Conservation (phyloP, 2,113 vertebrate genomes). For the Ctenodactylus gundi region DNA sequence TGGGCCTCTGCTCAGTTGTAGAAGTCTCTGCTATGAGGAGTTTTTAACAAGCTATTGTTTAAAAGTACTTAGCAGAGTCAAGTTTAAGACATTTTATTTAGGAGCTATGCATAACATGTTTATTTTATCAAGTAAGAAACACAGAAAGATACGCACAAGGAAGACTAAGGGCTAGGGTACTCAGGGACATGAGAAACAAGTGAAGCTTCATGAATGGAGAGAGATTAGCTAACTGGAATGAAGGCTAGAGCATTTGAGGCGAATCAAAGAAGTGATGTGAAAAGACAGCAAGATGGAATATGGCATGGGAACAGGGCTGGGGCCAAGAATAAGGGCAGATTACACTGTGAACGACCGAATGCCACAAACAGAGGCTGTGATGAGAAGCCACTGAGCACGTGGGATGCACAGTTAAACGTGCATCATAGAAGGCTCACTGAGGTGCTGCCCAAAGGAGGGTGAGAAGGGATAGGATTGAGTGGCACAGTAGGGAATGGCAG, state of each 20-base stretch:
- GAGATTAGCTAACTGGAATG: not conserved
- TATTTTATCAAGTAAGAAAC: not conserved
- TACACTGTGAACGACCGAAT: not conserved
- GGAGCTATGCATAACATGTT: constrained; percentile 1
- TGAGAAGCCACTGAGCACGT: not conserved
- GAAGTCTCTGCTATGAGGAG: not conserved
- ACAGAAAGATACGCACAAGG: not conserved
- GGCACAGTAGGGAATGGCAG: not conserved
- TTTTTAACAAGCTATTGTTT: not conserved
- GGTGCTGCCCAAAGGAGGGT: not conserved
- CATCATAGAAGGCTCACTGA: not conserved
- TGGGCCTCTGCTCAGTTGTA: not conserved
- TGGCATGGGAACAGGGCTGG: not conserved
- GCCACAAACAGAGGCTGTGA: not conserved
- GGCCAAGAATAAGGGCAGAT: not conserved
- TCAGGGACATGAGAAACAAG: not conserved
- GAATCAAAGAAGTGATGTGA: not conserved
- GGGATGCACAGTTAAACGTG: not conserved
- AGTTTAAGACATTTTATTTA: constrained; percentile 26
- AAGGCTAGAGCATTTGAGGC: not conserved
- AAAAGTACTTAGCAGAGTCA: constrained; percentile 17
- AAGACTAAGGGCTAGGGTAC: not conserved
- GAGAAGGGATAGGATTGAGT: not conserved
- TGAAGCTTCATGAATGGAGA: not conserved
- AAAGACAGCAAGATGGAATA: not conserved